Base-by-base conservation (phyloP, 2,113 vertebrate species). In the Mobula hypostoma region DNA sequence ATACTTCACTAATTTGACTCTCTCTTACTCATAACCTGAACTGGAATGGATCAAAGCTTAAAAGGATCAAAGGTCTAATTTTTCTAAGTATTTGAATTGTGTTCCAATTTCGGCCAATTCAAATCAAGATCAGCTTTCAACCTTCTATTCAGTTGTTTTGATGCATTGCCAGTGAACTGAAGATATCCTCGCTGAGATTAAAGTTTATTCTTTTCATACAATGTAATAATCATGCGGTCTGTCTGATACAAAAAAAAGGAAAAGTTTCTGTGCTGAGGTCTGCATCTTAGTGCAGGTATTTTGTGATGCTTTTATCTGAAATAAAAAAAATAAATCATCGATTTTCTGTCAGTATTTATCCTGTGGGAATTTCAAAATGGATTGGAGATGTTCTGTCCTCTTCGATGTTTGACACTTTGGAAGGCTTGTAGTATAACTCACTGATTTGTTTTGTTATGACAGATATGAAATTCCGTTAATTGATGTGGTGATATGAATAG, bases 401-500 rank as follows among this genome's bases (percentile, higher is more conserved):
- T 74, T 93, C 68, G 40, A 74, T 93, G 91, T 76, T 93, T 93
- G 91, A 56, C 91, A 93, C 91, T 74, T 93, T 93, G 91, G 68
- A 93, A 74, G 32, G 36, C 68, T 93, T 93, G 91, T 93, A 93
- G 91, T 93, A 56, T 93, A 74, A 76, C 91, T 74, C 91, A 93
- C 91, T 93, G 91, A 93, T 93, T 93, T 93, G 91, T 93, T 93
- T 93, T 72, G 91, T 93, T 74, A 93, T 93, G 91, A 93, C 91
- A 76, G 91, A 93, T 93, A 56, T 93, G 91, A 74, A 93, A 93
- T 93, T 74, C 91, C 12, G 40, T 93, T 74, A 93, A 93, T 93
- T 93, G 91, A 93, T 93, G 91, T 74, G 36, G 70, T 93, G 91
- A 93, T 74, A 74, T 74, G 91, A 93, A 93, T 93, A 93, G 91